Conservation (phyloP, 2,113 vertebrate species). For the Poecilia latipinna region DNA sequence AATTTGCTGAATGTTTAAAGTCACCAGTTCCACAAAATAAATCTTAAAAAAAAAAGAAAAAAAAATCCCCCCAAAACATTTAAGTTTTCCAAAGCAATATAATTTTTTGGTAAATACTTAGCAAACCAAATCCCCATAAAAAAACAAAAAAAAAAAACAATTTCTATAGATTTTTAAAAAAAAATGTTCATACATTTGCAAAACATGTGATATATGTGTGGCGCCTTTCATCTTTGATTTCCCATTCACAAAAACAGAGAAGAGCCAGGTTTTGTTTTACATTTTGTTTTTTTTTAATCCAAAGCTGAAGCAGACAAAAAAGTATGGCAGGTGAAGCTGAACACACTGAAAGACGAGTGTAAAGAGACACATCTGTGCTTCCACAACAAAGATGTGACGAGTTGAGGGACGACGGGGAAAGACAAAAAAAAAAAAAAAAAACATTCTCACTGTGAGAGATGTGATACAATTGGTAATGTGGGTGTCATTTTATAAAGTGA, state of each 20-base stretch:
- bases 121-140: too few species aligned
- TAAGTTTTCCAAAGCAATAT: too few species aligned
- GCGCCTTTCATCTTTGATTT: too few species aligned
- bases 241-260: too few species aligned
- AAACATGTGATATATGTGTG: too few species aligned
- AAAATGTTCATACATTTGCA: neutral
- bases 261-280: conserved; percentile 36
- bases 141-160: too few species aligned
- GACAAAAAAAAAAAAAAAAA: conserved; percentile 50
- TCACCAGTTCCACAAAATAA: too few species aligned
- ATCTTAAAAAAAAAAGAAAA: too few species aligned
- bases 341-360: conserved; percentile 27
- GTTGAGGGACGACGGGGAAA: neutral
- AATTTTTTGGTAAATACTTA: too few species aligned
- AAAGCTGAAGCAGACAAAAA: conserved; percentile 85
- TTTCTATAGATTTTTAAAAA: too few species aligned
- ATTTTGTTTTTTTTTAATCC: conserved; percentile 84
- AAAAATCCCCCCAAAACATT: too few species aligned
- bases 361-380: conserved; percentile 47
- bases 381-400: conserved; percentile 58
- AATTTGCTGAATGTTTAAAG: too few species aligned
- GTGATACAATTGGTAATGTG: conserved; percentile 20
- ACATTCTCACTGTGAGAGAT: conserved; percentile 58
- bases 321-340: conserved; percentile 78
- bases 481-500: conserved; percentile 59